Percentiles rank a stretch among this genome's conserved stretches.
These are phyloP conservation scores for Notarius lentiginosus DNA, from an alignment of 2,113 vertebrate species.

Conservation along the genomic window DNA sequence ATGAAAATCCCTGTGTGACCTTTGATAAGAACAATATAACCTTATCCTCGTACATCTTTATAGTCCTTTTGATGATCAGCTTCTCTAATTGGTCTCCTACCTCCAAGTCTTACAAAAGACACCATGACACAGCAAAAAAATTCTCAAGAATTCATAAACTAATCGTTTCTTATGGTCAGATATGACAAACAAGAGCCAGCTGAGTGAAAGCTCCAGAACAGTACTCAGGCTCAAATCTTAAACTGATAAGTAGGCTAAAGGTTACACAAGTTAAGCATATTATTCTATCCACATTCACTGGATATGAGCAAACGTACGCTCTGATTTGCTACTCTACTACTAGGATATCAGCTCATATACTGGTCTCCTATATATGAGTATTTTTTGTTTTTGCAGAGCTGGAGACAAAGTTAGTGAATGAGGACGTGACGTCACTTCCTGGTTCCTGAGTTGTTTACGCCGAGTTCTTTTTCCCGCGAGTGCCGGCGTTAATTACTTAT, in stretches of 20 bases:
- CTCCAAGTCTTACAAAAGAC: neutral
- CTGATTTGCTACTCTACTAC: too few species aligned
- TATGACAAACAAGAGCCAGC: slow-evolving; percentile 3
- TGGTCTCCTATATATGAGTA: too few species aligned
- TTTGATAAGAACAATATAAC: neutral
- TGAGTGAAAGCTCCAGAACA: neutral
- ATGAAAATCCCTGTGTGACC: slow-evolving; percentile 10
- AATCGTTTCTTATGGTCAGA: neutral
- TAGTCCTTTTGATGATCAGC: slow-evolving; percentile 17
- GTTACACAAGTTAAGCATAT: too few species aligned
- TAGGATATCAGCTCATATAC: too few species aligned
- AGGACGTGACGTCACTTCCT: too few species aligned
- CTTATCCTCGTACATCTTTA: neutral
- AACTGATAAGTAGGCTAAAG: slow-evolving; percentile 8
- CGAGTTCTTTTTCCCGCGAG: too few species aligned
- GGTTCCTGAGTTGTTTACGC: too few species aligned
- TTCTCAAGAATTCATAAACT: neutral
- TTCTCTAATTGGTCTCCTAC: neutral
- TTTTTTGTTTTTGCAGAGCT: too few species aligned
- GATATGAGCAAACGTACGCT: too few species aligned
- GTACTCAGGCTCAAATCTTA: neutral
- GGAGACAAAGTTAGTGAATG: too few species aligned
- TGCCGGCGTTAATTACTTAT: too few species aligned
- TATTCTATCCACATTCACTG: too few species aligned
- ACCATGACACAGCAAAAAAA: neutral